Conservation (phyloP, 2,113 vertebrate species). For the Oplegnathus fasciatus region DNA sequence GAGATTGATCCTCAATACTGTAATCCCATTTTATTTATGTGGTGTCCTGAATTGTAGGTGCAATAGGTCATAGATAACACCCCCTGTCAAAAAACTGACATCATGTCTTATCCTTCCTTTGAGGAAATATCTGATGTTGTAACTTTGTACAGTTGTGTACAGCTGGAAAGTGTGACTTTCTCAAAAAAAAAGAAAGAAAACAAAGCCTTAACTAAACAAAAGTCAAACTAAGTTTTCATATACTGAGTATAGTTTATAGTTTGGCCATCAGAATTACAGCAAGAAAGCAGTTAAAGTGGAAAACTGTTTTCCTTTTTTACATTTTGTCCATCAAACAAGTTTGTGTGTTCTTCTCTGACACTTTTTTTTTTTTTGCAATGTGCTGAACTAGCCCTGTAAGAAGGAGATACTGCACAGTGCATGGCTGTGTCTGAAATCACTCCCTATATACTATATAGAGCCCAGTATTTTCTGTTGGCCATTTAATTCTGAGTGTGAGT, state of each 20-base stretch:
- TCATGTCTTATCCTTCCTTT: background rate
- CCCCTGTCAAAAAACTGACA: background rate
- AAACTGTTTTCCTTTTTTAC: background rate
- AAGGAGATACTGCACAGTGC: background rate
- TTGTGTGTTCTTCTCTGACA: background rate
- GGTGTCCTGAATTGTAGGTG: background rate
- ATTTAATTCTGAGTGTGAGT: background rate
- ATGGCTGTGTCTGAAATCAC: background rate
- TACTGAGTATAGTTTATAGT: background rate
- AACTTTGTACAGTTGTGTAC: background rate
- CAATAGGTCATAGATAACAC: background rate
- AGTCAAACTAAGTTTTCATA: background rate
- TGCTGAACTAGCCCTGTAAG: background rate
- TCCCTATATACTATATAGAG: background rate
- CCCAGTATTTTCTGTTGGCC: background rate
- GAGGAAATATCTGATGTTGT: background rate
- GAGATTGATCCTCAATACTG: background rate
- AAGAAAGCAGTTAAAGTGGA: background rate
- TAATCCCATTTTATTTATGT: slow-evolving; percentile 31
- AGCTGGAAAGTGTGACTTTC: background rate
- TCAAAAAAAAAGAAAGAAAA: background rate
- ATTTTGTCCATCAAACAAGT: background rate
- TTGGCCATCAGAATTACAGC: background rate
- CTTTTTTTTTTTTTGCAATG: background rate
- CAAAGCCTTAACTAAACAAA: no score